Evolutionary conservation across 2,113 vertebrate genomes (phyloP).

Genomic region (Coracopsis vasa): DNA sequence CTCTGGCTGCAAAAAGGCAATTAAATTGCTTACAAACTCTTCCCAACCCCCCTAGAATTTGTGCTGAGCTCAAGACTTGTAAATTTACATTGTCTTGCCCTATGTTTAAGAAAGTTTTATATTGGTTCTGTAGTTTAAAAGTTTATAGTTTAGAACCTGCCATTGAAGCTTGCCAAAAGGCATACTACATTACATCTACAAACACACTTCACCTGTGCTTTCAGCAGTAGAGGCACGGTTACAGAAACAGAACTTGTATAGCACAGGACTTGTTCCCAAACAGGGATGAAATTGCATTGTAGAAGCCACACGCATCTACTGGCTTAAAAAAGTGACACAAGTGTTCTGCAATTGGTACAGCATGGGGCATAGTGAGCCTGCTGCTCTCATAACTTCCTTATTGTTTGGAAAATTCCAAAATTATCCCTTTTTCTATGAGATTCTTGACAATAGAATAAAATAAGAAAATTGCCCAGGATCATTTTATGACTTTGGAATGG

Average conservation of each 20-base stretch:
- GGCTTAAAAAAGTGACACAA: neutral
- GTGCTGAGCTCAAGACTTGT: neutral
- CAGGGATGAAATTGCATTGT: neutral
- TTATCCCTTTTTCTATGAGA: neutral
- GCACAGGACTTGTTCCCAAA: neutral
- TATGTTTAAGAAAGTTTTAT: neutral
- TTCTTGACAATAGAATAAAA: neutral
- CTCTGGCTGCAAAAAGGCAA: neutral
- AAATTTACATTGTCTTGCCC: neutral
- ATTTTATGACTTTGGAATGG: neutral
- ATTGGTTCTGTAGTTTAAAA: neutral
- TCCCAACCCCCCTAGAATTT: neutral
- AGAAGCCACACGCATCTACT: neutral
- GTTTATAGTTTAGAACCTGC: neutral
- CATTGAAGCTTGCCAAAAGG: neutral
- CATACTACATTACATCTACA: neutral
- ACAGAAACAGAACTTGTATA: neutral
- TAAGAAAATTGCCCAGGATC: neutral
- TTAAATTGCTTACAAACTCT: neutral
- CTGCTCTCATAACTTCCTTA: neutral
- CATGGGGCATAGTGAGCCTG: neutral
- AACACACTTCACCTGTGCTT: neutral
- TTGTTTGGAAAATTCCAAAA: rapidly evolving
- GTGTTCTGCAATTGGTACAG: neutral
- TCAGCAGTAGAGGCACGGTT: neutral